Evolutionary conservation across 2,888 invertebrate genomes (phyloP), one percentile per base, ranked within the genome.

Genomic region (Eilema sororculum): DNA sequence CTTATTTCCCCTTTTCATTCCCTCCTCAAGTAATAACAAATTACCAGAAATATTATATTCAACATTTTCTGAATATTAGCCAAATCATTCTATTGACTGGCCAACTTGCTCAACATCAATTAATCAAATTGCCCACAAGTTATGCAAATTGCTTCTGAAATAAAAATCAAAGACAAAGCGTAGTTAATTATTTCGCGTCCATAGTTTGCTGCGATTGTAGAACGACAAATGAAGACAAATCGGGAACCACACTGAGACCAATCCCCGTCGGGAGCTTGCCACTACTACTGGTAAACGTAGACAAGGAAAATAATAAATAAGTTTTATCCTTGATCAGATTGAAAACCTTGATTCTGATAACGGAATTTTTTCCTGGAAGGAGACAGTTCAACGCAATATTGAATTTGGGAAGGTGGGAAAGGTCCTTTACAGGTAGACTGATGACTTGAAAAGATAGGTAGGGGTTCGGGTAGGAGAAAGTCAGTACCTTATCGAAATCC

Each of bases 191-290:
- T 80, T 78, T 80, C 71, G 70, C 75, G 74, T 65, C 71, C 65
- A 79, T 79, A 81, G 81, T 81, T 79, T 78, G 73, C 72, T 57
- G 67, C 73, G 76, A 75, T 78, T 78, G 77, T 65, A 67, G 71
- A 28, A 67, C 68, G 73, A 77, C 82, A 83, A 83, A 83, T 83
- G 83, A 83, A 83, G 83, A 83, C 74, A 79, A 79, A 83, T 83
- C 75, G 80, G 59, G 10, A 69, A 69, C 65, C 73, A 75, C 71
- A 79, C 76, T 76, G 66, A 68, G 76, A 76, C 75, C 69, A 67
- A 70, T 74, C 52, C 76, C 76, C 65, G 52, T 56, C 46, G 79
- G 76, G 68, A 78, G 37, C 61, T 37, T 4, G 22, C 65, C 30
- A 62, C 67, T 79, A 79, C 81, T 46, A 77, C 2, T 46, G 60